Base-by-base conservation (phyloP, 2,888 invertebrate species). In the Onthophagus sagittarius region DNA sequence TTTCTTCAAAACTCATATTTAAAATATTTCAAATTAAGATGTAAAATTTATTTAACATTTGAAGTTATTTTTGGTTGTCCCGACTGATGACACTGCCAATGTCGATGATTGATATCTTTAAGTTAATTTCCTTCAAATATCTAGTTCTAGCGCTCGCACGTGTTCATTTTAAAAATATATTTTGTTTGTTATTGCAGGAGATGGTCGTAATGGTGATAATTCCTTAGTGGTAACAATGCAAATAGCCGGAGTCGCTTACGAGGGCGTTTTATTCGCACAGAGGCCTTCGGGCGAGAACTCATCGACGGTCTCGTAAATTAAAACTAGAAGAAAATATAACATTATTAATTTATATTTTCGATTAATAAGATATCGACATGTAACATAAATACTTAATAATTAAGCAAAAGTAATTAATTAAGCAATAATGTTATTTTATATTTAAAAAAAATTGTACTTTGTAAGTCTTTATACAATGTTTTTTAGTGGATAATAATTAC, bases 171-270 rank as follows among this genome's bases (percentile, higher is more conserved):
- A 87, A 78, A 86, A 14, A 77, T 80, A 23, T 23, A 23, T 23
- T 23, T 23, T 23, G 23, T 23, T 23, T 23, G 23, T 79, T 78
- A 75, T 87, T 86, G 0, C 86, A 95, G 97, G 93, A 79, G 95
- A 94, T 82, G 92, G 93, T 31, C 89, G 90, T 77, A 93, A 92
- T 79, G 93, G 94, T 7, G 95, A 96, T 82, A 95, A 93, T 82
- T 96, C 97, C 73, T 87, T 99, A 77, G 93, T 94, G 62, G 97
- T 99, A 39, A 96, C 95, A 81, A 96, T 99, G 92, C 97, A 99
- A 85, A 89, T 99, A 76, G 98, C 99, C 84, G 98, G 98, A 65
- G 91, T 95, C 71, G 94, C 94, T 85, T 99, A 98, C 86, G 95
- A 98, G 86, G 98, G 99, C 15, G 94, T 98, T 6, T 89, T 99